Evolutionary conservation across 1,140 invertebrate genomes (phyloP), one percentile per base, ranked within the genome.

Genomic region (Globodera ellingtonae): DNA sequence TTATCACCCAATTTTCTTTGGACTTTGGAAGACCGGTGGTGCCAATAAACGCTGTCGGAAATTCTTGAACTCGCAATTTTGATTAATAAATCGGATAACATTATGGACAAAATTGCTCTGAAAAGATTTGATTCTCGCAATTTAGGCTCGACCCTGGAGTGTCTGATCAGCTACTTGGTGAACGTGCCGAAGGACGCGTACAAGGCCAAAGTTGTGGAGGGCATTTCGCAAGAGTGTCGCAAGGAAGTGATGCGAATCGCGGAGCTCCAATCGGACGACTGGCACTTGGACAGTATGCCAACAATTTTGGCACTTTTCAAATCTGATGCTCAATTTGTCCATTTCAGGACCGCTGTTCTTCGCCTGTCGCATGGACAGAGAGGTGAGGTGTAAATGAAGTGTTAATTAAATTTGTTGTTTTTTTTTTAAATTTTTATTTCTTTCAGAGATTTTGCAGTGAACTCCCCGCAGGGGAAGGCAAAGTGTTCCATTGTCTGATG

Each of bases 401-500:
- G n/a, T 21, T 44, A 72, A 67, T 44, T 44, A 65, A 67, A 66
- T 21, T 66, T 4, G 47, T 21, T 35, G 18, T 56, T 62, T n/a
- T 74, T 84, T 59, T 15, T 70, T 81, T n/a, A n/a, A 44, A 82
- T 18, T n/a, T 44, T 66, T 81, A 50, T 24, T 15, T 48, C 46
- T 75, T 82, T 79, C 56, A 82, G 81, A 15, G 67, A 46, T 89
- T 85, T 83, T 93, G 93, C 87, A 82, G 86, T 10, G 89, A 91
- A 46, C 87, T 92, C 13, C 83, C 88, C 44, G 89, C 92, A 24
- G 92, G 93, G 5, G 85, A 91, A 73, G 94, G 95, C 46, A 92
- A 93, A 76, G 93, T 97, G 35, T 98, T 96, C 88, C 94, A 96
- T 88, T 99, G 97, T 90, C 91, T 99, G 44, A 92, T 95, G 87